Evolutionary conservation across 2,888 invertebrate species (phyloP).

Genomic region (Trisateles emortualis): DNA sequence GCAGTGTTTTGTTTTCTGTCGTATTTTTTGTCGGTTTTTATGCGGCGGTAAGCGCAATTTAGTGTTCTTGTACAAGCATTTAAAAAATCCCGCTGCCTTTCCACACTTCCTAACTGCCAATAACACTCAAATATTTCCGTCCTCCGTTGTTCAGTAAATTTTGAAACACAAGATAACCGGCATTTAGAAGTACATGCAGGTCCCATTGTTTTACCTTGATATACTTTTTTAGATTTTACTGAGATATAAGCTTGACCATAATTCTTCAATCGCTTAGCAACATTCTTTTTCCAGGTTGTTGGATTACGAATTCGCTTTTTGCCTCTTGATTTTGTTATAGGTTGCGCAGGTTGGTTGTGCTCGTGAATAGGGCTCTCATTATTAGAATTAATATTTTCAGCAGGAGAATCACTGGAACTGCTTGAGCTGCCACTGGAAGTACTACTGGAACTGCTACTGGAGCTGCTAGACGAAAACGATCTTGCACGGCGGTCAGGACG

Average conservation of each 20-base stretch:
- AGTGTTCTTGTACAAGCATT: conserved; percentile 18
- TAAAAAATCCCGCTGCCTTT: conserved; percentile 28
- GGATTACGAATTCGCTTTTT: conserved; percentile 19
- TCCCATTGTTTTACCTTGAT: conserved; percentile 23
- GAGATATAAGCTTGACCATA: conserved; percentile 15
- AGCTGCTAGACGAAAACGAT: too few species aligned
- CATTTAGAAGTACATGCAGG: conserved; percentile 25
- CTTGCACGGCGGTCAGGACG: too few species aligned
- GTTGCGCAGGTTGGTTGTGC: conserved; percentile 1
- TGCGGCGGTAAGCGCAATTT: conserved; percentile 14
- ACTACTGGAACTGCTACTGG: too few species aligned
- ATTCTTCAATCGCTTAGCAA: conserved; percentile 17
- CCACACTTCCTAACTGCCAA: conserved; percentile 25
- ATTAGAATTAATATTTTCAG: conserved; percentile 20
- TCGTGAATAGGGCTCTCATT: conserved; percentile 14
- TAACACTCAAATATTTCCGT: conserved; percentile 22
- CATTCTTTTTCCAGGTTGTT: conserved; percentile 19
- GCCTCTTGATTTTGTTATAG: conserved; percentile 15
- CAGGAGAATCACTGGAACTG: conserved; percentile 24
- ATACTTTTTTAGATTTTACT: conserved; percentile 13
- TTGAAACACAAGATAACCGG: conserved; percentile 21
- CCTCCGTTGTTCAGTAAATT: conserved; percentile 20
- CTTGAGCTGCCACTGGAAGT: conserved; percentile 2
- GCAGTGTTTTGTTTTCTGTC: conserved; percentile 16
- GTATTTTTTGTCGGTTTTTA: conserved; percentile 16